phyloP scores from a whole-genome alignment of 1,140 invertebrate genomes.

The Ladona fulva region DNA sequence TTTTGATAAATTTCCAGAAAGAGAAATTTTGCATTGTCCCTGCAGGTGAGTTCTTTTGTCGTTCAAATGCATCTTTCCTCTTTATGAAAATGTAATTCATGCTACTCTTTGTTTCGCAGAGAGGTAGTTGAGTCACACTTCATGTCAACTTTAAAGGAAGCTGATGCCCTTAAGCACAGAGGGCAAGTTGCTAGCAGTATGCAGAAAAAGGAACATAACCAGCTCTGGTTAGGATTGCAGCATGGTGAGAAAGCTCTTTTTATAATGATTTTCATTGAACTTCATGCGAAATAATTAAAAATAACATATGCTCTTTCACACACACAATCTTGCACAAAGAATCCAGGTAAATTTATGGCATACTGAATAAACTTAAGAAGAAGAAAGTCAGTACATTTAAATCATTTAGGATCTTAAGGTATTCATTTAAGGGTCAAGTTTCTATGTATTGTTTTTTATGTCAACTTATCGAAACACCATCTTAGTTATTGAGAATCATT shows the following conservation, averaged over 20 bases:
- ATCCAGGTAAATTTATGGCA: too few relatives aligned
- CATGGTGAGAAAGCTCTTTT: conserved; percentile 65
- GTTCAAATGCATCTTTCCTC: neutral
- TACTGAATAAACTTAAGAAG: too few relatives aligned
- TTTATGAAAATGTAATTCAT: neutral
- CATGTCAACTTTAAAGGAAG: conserved; percentile 94
- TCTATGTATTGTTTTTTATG: too few relatives aligned
- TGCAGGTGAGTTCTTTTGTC: conserved; percentile 51
- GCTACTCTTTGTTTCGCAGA: conserved; percentile 44
- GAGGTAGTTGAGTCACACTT: conserved; percentile 89
- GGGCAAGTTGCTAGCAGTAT: conserved; percentile 85
- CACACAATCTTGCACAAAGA: too few relatives aligned
- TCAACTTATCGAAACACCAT: too few relatives aligned
- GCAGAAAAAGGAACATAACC: conserved; percentile 97
- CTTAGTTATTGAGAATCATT: too few relatives aligned
- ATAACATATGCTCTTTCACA: too few relatives aligned
- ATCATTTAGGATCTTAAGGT: too few relatives aligned
- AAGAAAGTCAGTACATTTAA: too few relatives aligned
- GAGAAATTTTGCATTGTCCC: conserved; percentile 62
- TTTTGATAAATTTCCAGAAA: conserved; percentile 84
- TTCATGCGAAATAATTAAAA: too few relatives aligned
- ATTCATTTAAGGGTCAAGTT: too few relatives aligned
- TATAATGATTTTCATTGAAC: too few relatives aligned
- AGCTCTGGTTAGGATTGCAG: conserved; percentile 86
- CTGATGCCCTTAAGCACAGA: conserved; percentile 91